phyloP scores from a whole-genome alignment of 2,797 vertebrate species.

The Phoeniculus purpureus region DNA sequence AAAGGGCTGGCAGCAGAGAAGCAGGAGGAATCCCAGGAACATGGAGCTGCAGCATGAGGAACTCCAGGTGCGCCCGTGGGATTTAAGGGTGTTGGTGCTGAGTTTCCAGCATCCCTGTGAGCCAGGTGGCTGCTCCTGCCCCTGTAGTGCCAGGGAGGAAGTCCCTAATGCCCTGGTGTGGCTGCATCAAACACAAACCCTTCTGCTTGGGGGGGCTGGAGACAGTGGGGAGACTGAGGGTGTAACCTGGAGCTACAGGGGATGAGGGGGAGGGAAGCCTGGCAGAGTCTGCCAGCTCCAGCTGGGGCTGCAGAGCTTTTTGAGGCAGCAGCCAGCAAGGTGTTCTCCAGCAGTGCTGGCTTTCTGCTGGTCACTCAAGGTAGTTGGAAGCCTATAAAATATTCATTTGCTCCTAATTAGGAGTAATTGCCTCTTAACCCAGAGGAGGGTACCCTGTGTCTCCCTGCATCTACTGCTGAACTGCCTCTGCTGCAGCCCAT shows the following conservation, averaged over 20 bases:
- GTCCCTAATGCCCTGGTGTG: too few species aligned
- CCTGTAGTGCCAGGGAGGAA: neutral
- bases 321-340: neutral
- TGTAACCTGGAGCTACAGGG: fast-evolving
- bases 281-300: neutral
- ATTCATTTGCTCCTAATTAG: slow-evolving; percentile 66
- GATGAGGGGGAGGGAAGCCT: too few species aligned
- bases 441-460: slow-evolving; percentile 3
- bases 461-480: neutral
- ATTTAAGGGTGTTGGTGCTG: fast-evolving
- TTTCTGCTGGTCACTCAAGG: neutral
- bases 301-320: too few species aligned
- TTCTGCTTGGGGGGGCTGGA: neutral
- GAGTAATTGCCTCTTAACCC: slow-evolving; percentile 67
- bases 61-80: fast-evolving
- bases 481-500: neutral
- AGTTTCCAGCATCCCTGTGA: neutral
- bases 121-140: neutral
- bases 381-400: slow-evolving; percentile 24
- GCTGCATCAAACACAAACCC: too few species aligned
- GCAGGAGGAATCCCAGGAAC: neutral
- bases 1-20: neutral
- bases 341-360: neutral
- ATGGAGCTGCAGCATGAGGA: neutral
- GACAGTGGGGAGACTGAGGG: neutral